phyloP scores from a whole-genome alignment of 2,797 vertebrate species.

The Malacoctenus gilli region DNA sequence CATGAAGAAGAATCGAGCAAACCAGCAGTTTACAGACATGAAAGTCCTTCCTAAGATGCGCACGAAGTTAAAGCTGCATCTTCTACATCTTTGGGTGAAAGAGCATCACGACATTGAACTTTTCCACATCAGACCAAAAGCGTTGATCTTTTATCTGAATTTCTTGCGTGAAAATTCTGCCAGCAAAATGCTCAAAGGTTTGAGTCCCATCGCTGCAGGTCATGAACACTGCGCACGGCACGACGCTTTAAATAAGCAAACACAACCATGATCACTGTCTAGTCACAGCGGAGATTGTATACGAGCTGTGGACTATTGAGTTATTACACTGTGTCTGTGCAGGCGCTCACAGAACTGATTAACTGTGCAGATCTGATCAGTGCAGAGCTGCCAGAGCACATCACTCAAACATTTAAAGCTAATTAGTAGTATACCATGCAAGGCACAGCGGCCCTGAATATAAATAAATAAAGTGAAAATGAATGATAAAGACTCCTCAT shows the following conservation, averaged over 20 bases:
- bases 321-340: constrained; percentile 19
- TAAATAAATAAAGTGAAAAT: constrained; percentile 51
- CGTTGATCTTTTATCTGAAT: too few relatives aligned
- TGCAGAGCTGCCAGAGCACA: constrained; percentile 45
- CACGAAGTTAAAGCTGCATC: too few relatives aligned
- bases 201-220: too few relatives aligned
- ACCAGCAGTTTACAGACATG: too few relatives aligned
- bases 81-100: too few relatives aligned
- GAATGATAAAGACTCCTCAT: constrained; percentile 38
- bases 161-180: too few relatives aligned
- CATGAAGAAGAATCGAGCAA: too few relatives aligned
- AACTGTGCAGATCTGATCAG: constrained; percentile 40
- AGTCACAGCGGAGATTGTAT: not conserved
- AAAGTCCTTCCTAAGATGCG: too few relatives aligned
- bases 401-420: constrained; percentile 60
- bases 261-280: constrained; percentile 6
- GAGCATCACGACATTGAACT: too few relatives aligned
- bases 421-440: constrained; percentile 49
- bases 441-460: constrained; percentile 26
- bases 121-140: too few relatives aligned
- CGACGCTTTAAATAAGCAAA: constrained; percentile 13
- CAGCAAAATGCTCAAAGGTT: too few relatives aligned
- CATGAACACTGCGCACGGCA: not conserved
- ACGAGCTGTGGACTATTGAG: constrained; percentile 14
- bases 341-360: constrained; percentile 39